phyloP scores from a whole-genome alignment of 2,113 vertebrate species.

The Poeciliopsis prolifica region DNA sequence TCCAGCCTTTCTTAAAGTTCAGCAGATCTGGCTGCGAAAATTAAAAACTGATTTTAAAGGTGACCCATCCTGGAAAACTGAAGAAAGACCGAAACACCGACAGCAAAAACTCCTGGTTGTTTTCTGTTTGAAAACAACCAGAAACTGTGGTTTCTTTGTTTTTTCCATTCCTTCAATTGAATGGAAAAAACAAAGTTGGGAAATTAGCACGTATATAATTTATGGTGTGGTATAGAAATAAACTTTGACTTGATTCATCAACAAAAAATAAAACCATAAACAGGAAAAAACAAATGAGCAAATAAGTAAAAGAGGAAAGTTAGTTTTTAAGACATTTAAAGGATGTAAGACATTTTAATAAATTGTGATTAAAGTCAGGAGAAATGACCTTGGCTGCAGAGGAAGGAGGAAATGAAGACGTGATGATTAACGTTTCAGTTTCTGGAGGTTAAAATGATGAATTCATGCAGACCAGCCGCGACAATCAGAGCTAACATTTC shows the following conservation, averaged over 20 bases:
- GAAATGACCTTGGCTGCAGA: neutral
- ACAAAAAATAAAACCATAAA: neutral
- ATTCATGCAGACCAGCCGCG: neutral
- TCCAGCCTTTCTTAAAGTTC: conserved; percentile 81
- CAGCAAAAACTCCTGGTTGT: neutral
- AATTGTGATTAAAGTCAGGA: neutral
- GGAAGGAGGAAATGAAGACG: neutral
- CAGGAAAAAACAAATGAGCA: neutral
- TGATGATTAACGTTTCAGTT: neutral
- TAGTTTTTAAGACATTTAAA: neutral
- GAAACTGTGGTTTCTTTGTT: too few relatives aligned
- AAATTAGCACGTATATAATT: too few relatives aligned
- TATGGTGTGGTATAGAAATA: too few relatives aligned
- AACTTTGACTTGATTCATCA: neutral
- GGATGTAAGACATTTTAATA: neutral
- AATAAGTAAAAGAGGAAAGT: neutral
- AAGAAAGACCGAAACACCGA: too few relatives aligned
- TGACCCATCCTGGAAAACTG: too few relatives aligned
- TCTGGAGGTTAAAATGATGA: neutral
- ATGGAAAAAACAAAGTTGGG: too few relatives aligned
- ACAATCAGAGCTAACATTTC: too few relatives aligned
- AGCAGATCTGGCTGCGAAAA: conserved; percentile 73
- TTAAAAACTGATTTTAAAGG: neutral
- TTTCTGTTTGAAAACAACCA: neutral
- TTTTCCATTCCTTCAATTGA: too few relatives aligned